These are phyloP conservation scores for Manis crassicaudata DNA, from an alignment of 2,797 vertebrate genomes.

Conservation along the genomic window DNA sequence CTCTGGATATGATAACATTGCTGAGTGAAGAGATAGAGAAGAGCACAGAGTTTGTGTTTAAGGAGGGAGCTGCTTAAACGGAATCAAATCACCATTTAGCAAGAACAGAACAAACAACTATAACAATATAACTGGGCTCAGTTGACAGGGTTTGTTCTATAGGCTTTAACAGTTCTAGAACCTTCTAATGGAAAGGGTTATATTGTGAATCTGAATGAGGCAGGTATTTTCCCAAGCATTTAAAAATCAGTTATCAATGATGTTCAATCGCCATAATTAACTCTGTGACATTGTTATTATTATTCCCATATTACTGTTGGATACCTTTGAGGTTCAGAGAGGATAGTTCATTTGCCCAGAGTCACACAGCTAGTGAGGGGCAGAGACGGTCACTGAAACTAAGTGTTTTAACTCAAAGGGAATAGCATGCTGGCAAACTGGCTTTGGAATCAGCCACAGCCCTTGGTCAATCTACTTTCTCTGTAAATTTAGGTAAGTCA, in stretches of 20 bases:
- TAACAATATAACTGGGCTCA: neutral
- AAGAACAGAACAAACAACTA: neutral
- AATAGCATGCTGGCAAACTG: neutral
- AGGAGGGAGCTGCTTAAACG: neutral
- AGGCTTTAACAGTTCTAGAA: neutral
- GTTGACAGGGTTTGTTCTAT: accelerated
- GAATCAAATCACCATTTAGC: neutral
- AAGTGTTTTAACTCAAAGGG: neutral
- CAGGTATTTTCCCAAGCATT: neutral
- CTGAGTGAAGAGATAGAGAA: neutral
- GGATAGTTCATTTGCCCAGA: neutral
- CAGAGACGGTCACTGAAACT: neutral
- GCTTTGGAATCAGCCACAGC: neutral
- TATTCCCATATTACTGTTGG: neutral
- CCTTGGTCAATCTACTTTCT: neutral
- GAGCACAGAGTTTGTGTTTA: neutral
- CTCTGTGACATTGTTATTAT: neutral
- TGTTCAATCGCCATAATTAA: neutral
- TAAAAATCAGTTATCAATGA: neutral
- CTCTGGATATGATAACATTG: slow-evolving; percentile 65
- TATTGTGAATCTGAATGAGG: neutral
- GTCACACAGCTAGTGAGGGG: neutral
- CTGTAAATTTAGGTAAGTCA: neutral
- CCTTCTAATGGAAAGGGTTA: neutral
- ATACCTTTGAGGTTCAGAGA: neutral